A percentile compares a stretch with the other conserved stretches of the same genome.
These are phyloP conservation scores for Reinhardtius hippoglossoides DNA, from an alignment of 2,113 vertebrate genomes.

Conservation along the genomic window DNA sequence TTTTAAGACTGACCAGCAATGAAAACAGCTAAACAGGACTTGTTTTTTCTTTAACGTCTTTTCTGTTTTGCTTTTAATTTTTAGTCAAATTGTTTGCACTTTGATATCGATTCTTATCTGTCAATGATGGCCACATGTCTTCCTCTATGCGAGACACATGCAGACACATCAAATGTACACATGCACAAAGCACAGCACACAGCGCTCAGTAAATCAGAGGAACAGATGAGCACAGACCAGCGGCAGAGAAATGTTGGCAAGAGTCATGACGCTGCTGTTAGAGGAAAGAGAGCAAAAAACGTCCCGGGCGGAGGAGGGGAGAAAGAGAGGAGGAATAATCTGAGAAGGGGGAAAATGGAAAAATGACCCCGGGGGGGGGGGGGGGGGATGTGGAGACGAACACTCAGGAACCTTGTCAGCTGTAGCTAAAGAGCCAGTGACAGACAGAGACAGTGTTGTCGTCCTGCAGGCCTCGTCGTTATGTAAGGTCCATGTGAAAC, in stretches of 20 bases:
- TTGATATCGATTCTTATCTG: background rate
- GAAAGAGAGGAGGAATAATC: conserved; percentile 29
- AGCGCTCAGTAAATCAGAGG: conserved; percentile 40
- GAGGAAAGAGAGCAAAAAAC: conserved; percentile 44
- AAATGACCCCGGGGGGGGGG: conserved; percentile 27
- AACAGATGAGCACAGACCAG: conserved; percentile 73
- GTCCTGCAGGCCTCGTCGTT: conserved; percentile 50
- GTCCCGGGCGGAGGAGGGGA: conserved; percentile 14
- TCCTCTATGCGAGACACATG: background rate
- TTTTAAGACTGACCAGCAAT: too few species aligned
- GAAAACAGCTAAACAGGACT: too few species aligned
- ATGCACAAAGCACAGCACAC: conserved; percentile 6
- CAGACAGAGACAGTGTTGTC: conserved; percentile 52
- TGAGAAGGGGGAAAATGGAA: conserved; percentile 28
- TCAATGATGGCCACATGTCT: background rate
- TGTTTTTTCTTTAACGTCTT: too few species aligned
- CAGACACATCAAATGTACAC: conserved; percentile 11
- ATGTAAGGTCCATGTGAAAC: conserved; percentile 68
- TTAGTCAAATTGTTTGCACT: too few species aligned
- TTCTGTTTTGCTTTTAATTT: too few species aligned
- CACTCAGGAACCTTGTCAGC: conserved; percentile 56
- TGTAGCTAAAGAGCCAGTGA: conserved; percentile 43
- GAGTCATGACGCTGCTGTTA: conserved; percentile 36
- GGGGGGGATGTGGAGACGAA: conserved; percentile 33
- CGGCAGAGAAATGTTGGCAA: conserved; percentile 68